Evolutionary conservation across 1,140 invertebrate genomes (phyloP), one percentile per base, ranked within the genome.

Genomic region (Hycleus cichorii): DNA sequence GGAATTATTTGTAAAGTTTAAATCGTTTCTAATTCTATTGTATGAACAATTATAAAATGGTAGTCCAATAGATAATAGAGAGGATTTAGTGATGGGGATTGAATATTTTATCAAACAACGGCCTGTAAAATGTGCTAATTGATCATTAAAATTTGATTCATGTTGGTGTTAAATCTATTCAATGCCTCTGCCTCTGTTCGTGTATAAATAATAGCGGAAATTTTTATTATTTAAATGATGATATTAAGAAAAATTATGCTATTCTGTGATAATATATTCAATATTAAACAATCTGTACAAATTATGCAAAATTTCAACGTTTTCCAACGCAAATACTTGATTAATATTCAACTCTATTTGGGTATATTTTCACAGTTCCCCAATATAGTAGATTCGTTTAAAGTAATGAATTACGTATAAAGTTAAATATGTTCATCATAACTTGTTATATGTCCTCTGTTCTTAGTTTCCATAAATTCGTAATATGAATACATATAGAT

Each of bases 351-450:
- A 8, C 43, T 27, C 32, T 44, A 52, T 52, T 52, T 42, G 11
- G 38, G n/a, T 50, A 25, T 40, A 40, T 44, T 48, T 48, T 48
- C 24, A 38, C 27, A 11, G 8, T 32, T 45, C 42, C 25, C 10
- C n/a, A 26, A 46, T 44, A 53, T 45, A 52, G 10, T 6, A 25
- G 7, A 10, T 12, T 27, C 51, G 11, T 38, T 32, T 38, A 45
- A 45, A 45, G 26, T 27, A 38, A 45, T 53, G 38, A 54, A 47
- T 12, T 38, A 55, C 45, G 47, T 48, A 54, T 48, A 49, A 54
- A 47, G 52, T 55, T 53, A 55, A 47, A 58, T 51, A 25, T 47
- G 51, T 59, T 59, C 53, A 55, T 60, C 49, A 55, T 55, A 60
- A 32, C 32, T 32, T 32, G 32, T 32, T 18, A 18, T 18, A 18